Base-by-base conservation (phyloP, 2,888 invertebrate species). In the Eupithecia exiguata region DNA sequence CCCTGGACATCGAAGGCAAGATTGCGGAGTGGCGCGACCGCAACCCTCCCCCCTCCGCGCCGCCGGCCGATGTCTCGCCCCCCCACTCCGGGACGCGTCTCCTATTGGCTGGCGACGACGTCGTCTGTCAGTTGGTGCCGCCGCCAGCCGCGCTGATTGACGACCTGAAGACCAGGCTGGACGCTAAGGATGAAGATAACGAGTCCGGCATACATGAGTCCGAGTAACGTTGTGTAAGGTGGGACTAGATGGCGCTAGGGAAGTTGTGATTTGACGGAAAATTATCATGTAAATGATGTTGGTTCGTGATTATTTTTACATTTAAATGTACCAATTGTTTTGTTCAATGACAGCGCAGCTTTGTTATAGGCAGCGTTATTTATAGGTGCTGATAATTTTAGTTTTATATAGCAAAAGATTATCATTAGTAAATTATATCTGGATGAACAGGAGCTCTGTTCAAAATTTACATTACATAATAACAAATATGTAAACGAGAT, bases 1-100 rank as follows among this genome's bases (percentile, higher is more conserved):
- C 94, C 82, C 91, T 94, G 80, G 94, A 94, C 91, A 92, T 94
- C 91, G 94, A 94, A 88, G 94, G 93, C 81, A 94, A 93, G 91
- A 92, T 94, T 76, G 93, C 91, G 77, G 91, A 91, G 90, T 93
- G 93, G 93, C 90, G 92, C 82, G 87, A 85, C 71, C 88, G 92
- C 72, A 84, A 83, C 82, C 82, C 84, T 74, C 80, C 84, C 74
- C 78, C 79, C 43, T 68, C 72, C 69, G 70, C 77, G 70, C 71
- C 70, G 30, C 71, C 69, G 43, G 73, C 72, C 40, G 75, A 58
- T 78, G 68, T 80, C 79, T 80, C 67, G 67, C 77, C 79, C 25
- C 74, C 77, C 78, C 80, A 79, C 72, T 81, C 84, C 38, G 81
- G 86, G 82, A 83, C 89, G 78, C 86, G 84, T 71, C 86, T 91